Evolutionary conservation across 2,888 invertebrate species (phyloP).

Genomic region (Drosophila silvestris): DNA sequence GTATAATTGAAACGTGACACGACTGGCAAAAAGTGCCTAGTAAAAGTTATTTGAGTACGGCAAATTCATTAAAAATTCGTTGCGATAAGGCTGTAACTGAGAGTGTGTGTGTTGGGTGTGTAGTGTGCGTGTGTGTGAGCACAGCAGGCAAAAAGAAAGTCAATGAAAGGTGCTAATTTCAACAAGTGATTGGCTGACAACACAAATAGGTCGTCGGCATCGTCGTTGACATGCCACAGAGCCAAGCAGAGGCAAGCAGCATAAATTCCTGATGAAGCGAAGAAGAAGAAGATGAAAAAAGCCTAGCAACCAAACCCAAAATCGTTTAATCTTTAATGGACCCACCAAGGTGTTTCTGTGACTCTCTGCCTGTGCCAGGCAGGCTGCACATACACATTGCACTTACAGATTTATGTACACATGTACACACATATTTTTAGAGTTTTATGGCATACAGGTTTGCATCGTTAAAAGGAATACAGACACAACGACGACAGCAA

Average conservation of each 20-base stretch:
- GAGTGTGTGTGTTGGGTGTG: neutral
- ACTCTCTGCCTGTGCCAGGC: conserved; percentile 27
- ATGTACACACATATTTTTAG: conserved; percentile 27
- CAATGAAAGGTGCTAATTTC: conserved; percentile 78
- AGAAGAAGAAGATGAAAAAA: neutral
- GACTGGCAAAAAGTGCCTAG: conserved; percentile 47
- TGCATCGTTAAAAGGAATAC: conserved; percentile 70
- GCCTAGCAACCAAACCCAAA: conserved; percentile 40
- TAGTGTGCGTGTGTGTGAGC: conserved; percentile 7
- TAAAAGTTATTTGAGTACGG: conserved; percentile 75
- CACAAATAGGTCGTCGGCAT: conserved; percentile 66
- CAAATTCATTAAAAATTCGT: conserved; percentile 76
- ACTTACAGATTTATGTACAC: conserved; percentile 3
- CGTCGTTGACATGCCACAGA: conserved; percentile 13
- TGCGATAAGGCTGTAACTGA: conserved; percentile 60
- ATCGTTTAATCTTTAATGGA: conserved; percentile 57
- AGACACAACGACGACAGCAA: conserved; percentile 42
- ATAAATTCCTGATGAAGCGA: conserved; percentile 42
- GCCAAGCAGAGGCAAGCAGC: neutral
- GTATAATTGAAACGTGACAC: conserved; percentile 38
- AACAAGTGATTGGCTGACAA: conserved; percentile 60
- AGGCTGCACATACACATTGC: conserved; percentile 6
- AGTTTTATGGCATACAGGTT: conserved; percentile 76
- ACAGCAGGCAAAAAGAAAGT: conserved; percentile 70
- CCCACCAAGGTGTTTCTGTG: conserved; percentile 55